These are phyloP conservation scores for Jacana jacana DNA, from an alignment of 2,113 vertebrate genomes.

Conservation along the genomic window DNA sequence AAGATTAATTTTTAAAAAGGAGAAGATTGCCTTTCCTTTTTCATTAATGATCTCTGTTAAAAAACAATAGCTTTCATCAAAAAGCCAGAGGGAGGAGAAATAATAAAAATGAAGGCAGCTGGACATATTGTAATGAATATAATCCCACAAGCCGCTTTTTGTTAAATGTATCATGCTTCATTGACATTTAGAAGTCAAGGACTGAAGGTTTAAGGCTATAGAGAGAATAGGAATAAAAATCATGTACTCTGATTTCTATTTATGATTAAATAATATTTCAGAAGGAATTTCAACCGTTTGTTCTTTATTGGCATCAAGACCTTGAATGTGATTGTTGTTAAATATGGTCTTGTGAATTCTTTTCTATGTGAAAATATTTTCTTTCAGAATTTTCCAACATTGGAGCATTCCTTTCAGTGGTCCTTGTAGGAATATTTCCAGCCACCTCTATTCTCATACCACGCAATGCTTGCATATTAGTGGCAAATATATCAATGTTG, in stretches of 20 bases:
- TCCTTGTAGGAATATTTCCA: neutral
- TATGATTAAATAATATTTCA: conserved; percentile 26
- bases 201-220: neutral
- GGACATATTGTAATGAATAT: neutral
- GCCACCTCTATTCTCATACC: neutral
- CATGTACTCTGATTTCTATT: neutral
- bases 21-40: conserved; percentile 2
- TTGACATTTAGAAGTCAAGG: conserved; percentile 5
- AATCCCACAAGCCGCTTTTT: neutral
- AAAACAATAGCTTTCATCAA: neutral
- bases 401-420: neutral
- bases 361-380: neutral
- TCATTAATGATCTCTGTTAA: neutral
- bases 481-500: neutral
- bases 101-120: neutral
- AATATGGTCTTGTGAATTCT: neutral
- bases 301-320: neutral
- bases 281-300: neutral
- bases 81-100: neutral
- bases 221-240: conserved; percentile 6
- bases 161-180: neutral
- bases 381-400: neutral
- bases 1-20: conserved; percentile 4
- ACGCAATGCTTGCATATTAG: neutral
- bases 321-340: neutral